Percentiles rank a stretch among this genome's conserved stretches.
Conservation (phyloP, 1,140 invertebrate genomes). For the Calliphora vicina region DNA sequence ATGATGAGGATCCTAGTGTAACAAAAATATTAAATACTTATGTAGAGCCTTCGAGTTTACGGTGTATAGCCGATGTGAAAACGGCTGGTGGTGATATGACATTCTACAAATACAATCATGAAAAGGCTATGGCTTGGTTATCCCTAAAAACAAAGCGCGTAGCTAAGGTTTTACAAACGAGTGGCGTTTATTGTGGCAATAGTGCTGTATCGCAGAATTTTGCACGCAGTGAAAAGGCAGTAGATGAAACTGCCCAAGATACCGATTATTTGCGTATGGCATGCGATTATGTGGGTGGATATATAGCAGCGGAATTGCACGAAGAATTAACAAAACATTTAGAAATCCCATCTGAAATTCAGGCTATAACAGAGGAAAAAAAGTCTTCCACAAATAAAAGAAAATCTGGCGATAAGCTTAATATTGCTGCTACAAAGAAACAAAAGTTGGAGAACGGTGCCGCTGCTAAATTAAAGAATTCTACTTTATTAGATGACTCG, state of each 20-base stretch:
- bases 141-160: conserved; percentile 73
- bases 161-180: conserved; percentile 70
- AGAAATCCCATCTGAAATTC: conserved; percentile 53
- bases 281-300: conserved; percentile 54
- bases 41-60: conserved; percentile 38
- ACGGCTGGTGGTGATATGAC: conserved; percentile 70
- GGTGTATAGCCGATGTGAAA: conserved; percentile 52
- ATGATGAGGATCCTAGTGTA: conserved; percentile 49
- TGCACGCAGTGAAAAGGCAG: conserved; percentile 69
- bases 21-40: conserved; percentile 48
- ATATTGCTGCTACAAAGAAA: conserved; percentile 47
- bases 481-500: conserved; percentile 47
- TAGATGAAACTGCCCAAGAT: conserved; percentile 57
- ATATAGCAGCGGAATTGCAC: conserved; percentile 52
- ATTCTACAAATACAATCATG: conserved; percentile 81
- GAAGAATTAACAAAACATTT: conserved; percentile 48
- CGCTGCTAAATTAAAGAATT: conserved; percentile 43
- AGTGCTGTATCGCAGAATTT: conserved; percentile 77
- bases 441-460: conserved; percentile 49
- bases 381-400: conserved; percentile 44
- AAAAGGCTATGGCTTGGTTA: conserved; percentile 78
- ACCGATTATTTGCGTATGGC: conserved; percentile 59
- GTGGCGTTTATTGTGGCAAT: conserved; percentile 74
- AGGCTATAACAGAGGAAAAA: conserved; percentile 51
- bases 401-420: conserved; percentile 49